Conservation (phyloP, 2,888 invertebrate species). For the Podabrus alpinus region DNA sequence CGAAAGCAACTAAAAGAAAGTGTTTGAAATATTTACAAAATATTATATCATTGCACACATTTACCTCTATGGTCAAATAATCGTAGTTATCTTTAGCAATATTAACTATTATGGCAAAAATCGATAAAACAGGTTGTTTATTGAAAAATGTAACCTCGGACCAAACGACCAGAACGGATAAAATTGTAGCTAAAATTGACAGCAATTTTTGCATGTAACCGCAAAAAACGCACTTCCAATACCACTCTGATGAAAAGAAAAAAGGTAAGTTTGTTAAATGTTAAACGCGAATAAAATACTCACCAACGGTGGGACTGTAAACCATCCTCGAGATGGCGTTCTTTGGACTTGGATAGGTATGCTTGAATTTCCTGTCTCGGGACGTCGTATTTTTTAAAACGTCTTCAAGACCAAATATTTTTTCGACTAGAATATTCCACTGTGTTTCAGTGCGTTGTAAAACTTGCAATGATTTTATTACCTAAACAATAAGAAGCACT, state of each 20-base stretch:
- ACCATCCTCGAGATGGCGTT: conserved; percentile 63
- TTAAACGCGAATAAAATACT: conserved; percentile 21
- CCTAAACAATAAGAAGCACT: conserved; percentile 54
- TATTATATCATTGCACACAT: background rate
- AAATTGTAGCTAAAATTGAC: conserved; percentile 71
- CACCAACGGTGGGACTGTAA: conserved; percentile 71
- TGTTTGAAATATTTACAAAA: too few relatives aligned
- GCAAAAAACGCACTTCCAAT: conserved; percentile 88
- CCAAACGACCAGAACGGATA: conserved; percentile 96
- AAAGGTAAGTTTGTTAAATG: background rate
- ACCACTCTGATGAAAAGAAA: conserved; percentile 76
- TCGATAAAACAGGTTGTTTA: conserved; percentile 86
- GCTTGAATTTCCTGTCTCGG: conserved; percentile 65
- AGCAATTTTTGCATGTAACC: conserved; percentile 76
- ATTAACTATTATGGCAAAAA: conserved; percentile 94
- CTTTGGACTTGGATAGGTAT: conserved; percentile 70
- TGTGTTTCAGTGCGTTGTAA: conserved; percentile 92
- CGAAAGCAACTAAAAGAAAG: conserved; percentile 75
- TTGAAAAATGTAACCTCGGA: conserved; percentile 98
- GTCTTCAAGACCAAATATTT: conserved; percentile 85
- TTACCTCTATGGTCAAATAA: conserved; percentile 92
- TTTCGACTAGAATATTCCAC: conserved; percentile 84
- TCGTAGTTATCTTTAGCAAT: conserved; percentile 81
- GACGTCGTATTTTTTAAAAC: conserved; percentile 75
- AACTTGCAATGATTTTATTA: conserved; percentile 89